Evolutionary conservation across 1,140 invertebrate species (phyloP), one percentile per base, ranked within the genome.

Genomic region (Atopsyche davidsoni): DNA sequence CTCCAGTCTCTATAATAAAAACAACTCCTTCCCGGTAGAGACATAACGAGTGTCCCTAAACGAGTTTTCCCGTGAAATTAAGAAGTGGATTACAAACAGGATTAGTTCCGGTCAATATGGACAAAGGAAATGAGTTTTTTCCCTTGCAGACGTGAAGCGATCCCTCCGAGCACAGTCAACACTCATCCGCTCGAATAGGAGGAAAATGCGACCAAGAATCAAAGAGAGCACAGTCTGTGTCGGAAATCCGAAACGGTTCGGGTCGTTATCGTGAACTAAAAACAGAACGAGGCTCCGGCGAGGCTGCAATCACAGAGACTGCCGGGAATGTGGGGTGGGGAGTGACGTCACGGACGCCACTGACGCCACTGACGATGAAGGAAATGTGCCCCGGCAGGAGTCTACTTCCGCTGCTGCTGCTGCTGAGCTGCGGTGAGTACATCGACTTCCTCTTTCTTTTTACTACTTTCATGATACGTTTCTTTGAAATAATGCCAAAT

Each of bases 71-170:
- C n/a, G n/a, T 13, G 22, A 38, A 39, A 25, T 16, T 24, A 50
- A 25, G 39, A 38, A 54, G 46, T 43, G 39, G 39, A 52, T 18
- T 19, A 40, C 44, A 44, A 41, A 42, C 23, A 48, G 52, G 47
- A 57, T 52, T 50, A 48, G 45, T 45, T 43, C 36, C 45, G 54
- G 46, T 49, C 54, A 57, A 57, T 52, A 57, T 28, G 49, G 45
- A 18, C 38, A 34, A 25, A 41, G 54, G 54, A 57, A 57, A 57
- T 57, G 49, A 52, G 46, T 49, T 51, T 56, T 48, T 51, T 40
- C 16, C 39, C 24, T 11, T 36, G 22, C 39, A 25, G 22, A 48
- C 54, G 48, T 55, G 53, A 47, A 41, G 35, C 39, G 21, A 34
- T 13, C 47, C 23, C 25, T 4, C 18, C n/a, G 3, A 19, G 36